phyloP scores from a whole-genome alignment of 2,797 vertebrate genomes.

The Apodemus agrarius region DNA sequence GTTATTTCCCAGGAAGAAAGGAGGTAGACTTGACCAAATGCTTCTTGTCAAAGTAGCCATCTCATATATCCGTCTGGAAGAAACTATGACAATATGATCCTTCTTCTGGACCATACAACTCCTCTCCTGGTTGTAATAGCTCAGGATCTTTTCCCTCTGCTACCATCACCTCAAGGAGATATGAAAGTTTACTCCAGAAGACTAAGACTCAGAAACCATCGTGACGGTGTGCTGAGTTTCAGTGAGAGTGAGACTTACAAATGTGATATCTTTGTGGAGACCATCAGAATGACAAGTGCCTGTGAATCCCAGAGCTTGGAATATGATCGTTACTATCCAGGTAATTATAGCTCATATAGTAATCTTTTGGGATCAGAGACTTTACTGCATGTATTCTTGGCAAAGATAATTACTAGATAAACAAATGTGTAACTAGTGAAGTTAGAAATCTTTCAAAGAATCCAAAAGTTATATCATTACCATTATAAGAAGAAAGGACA shows the following conservation, averaged over 20 bases:
- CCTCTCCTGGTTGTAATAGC: constrained; percentile 90
- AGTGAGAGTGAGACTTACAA: background rate
- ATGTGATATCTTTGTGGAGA: background rate
- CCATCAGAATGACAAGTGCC: background rate
- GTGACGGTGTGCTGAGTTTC: background rate
- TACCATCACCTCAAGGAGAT: background rate
- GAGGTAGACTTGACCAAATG: constrained; percentile 93
- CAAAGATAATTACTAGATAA: background rate
- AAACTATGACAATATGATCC: constrained; percentile 95
- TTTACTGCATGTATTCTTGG: background rate
- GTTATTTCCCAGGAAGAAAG: constrained; percentile 89
- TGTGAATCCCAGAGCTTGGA: background rate
- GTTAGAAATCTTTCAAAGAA: background rate
- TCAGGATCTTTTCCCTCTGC: constrained; percentile 93
- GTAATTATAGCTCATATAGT: background rate
- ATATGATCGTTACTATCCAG: background rate
- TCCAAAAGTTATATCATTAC: background rate
- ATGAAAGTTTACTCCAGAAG: background rate
- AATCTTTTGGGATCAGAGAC: background rate
- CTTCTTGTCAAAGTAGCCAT: constrained; percentile 84
- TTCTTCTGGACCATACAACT: constrained; percentile 88
- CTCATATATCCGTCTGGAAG: constrained; percentile 86
- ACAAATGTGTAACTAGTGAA: background rate
- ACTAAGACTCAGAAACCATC: background rate
- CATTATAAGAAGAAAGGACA: background rate